Evolutionary conservation across 2,113 vertebrate genomes (phyloP), one percentile per base, ranked within the genome.

Genomic region (Trogon surrucura): DNA sequence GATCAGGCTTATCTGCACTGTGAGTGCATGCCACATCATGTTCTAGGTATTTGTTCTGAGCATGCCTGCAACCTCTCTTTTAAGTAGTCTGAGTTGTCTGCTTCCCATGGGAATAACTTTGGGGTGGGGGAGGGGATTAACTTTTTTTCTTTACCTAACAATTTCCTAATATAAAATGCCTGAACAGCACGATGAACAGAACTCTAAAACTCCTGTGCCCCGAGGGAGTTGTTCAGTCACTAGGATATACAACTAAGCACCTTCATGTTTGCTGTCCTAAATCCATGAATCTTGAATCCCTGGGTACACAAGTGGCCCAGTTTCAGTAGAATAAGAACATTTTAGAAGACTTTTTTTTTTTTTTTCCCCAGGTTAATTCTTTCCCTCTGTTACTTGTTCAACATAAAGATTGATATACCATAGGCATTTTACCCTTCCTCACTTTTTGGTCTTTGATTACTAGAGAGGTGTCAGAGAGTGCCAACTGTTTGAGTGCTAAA

Each of bases 251-350:
- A 95, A 78, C 21, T 48, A 90, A 93, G 83, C 83, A 93, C 93
- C 94, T 92, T 93, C 6, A 0, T 81, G 53, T 95, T 95, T 97
- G 69, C 93, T 95, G 95, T 95, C 91, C 95, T 97, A 97, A 95
- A 97, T 96, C 89, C 83, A 93, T 81, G 94, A 95, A 84, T 94
- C 89, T 91, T 84, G 80, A 95, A 87, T 95, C 94, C 91, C 93
- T 92, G 65, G 34, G 66, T 91, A 61, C 61, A 16, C 17, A 84
- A 84, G 21, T 92, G 96, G 80, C 95, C 94, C 93, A 95, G 80
- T 92, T 97, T 95, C 89, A 84, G 85, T 19, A 89, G 32, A 53
- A 51, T 56, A 92, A 45, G 69, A 93, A 75, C 8, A 81, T 85
- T 67, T 81, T 29, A 84, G 60, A 83, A 48, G 45, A 34, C 3